These are phyloP conservation scores for Drosophila quasianomalipes DNA, from an alignment of 2,888 invertebrate species.

Conservation along the genomic window DNA sequence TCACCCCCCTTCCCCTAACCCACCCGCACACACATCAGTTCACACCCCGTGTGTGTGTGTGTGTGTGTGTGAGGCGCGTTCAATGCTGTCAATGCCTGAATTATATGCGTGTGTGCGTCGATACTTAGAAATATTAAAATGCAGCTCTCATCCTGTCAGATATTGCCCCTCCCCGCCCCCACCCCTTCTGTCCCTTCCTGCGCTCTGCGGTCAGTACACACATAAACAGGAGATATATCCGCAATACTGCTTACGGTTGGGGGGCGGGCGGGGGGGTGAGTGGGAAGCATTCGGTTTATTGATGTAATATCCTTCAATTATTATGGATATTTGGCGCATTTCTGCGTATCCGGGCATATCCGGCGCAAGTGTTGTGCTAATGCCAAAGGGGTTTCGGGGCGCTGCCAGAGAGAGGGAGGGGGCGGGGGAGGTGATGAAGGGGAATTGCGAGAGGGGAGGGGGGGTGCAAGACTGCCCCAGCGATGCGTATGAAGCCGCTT, in stretches of 20 bases:
- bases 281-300: slow-evolving; percentile 73
- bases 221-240: slow-evolving; percentile 20
- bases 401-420: background rate
- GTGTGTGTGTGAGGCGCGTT: slow-evolving; percentile 41
- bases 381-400: slow-evolving; percentile 12
- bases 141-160: slow-evolving; percentile 67
- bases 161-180: background rate
- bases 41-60: slow-evolving; percentile 47
- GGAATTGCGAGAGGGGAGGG: background rate
- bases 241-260: slow-evolving; percentile 7
- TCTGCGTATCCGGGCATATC: slow-evolving; percentile 48
- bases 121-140: slow-evolving; percentile 82
- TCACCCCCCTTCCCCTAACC: background rate
- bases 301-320: slow-evolving; percentile 84
- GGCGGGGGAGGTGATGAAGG: background rate
- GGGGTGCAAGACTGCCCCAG: background rate
- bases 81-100: slow-evolving; percentile 78
- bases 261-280: slow-evolving; percentile 5
- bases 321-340: slow-evolving; percentile 83
- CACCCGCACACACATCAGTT: slow-evolving; percentile 23
- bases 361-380: slow-evolving; percentile 44
- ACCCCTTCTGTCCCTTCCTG: background rate
- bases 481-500: slow-evolving; percentile 56
- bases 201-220: slow-evolving; percentile 35
- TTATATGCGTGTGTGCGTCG: slow-evolving; percentile 79